phyloP scores from a whole-genome alignment of 2,888 invertebrate species.

The Drosophila colorata region DNA sequence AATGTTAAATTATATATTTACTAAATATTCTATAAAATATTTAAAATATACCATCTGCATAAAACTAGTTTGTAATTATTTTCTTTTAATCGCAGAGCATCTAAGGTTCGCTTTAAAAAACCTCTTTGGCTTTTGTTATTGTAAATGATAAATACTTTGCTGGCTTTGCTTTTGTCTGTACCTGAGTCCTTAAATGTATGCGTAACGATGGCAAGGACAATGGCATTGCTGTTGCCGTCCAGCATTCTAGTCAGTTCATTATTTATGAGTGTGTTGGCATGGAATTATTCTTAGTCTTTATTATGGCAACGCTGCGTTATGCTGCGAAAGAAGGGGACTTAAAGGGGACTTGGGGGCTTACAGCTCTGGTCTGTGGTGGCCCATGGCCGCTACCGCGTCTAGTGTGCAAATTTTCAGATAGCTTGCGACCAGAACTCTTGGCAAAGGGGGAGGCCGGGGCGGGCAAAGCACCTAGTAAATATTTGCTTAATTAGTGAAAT shows the following conservation, averaged over 20 bases:
- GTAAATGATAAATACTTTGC: constrained; percentile 75
- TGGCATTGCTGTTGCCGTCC: constrained; percentile 41
- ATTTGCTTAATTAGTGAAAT: constrained; percentile 82
- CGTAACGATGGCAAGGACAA: constrained; percentile 63
- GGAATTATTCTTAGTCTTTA: constrained; percentile 80
- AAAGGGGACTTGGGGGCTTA: constrained; percentile 28
- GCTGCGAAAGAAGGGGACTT: constrained; percentile 43
- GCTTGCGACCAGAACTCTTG: constrained; percentile 40
- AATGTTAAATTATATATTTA: no score
- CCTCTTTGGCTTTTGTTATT: constrained; percentile 25
- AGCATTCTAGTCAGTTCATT: constrained; percentile 71
- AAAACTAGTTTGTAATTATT: background rate
- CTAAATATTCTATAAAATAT: no score
- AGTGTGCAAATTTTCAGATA: constrained; percentile 74
- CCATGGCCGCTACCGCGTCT: constrained; percentile 11
- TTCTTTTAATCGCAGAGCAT: constrained; percentile 8
- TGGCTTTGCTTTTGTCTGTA: constrained; percentile 58
- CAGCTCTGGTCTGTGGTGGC: constrained; percentile 6
- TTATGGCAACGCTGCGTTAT: constrained; percentile 51
- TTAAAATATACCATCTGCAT: no score
- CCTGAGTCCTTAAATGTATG: constrained; percentile 61
- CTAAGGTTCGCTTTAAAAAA: background rate
- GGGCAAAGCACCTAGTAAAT: constrained; percentile 57
- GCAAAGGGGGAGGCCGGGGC: background rate
- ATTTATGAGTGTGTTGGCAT: constrained; percentile 83